Evolutionary conservation across 2,888 invertebrate species (phyloP).

Genomic region (Pammene fasciana): DNA sequence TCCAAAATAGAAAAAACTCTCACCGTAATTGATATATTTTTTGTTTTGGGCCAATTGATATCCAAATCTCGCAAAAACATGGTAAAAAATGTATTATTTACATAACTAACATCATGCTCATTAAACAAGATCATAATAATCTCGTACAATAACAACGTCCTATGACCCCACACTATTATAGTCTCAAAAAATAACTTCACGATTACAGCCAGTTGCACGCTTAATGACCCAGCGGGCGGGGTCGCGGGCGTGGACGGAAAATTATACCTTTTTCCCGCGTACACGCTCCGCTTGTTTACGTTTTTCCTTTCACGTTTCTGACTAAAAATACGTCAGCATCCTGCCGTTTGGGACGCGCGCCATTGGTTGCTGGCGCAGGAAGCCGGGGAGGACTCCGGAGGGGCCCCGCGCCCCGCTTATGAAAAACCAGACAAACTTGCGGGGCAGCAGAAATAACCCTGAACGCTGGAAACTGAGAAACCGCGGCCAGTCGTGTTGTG

Average conservation of each 20-base stretch:
- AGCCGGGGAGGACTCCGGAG: constrained; percentile 67
- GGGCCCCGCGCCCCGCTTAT: constrained; percentile 53
- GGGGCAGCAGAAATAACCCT: constrained; percentile 81
- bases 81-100: not conserved
- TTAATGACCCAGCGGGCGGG: constrained; percentile 36
- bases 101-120: no score
- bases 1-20: no score
- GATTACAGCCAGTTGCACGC: constrained; percentile 40
- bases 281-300: constrained; percentile 77
- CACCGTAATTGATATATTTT: no score
- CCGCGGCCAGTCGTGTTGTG: constrained; percentile 81
- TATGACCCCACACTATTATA: constrained; percentile 24
- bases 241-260: constrained; percentile 29
- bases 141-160: constrained; percentile 7
- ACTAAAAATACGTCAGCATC: constrained; percentile 81
- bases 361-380: constrained; percentile 77
- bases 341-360: constrained; percentile 80
- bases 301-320: constrained; percentile 79
- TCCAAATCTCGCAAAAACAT: not conserved
- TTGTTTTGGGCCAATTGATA: no score
- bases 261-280: constrained; percentile 57
- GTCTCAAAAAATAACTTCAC: constrained; percentile 30
- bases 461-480: constrained; percentile 77
- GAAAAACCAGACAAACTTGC: constrained; percentile 69
- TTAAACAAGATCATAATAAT: not conserved